These are phyloP conservation scores for Drosophila ustulata DNA, from an alignment of 2,888 invertebrate species.

Conservation along the genomic window DNA sequence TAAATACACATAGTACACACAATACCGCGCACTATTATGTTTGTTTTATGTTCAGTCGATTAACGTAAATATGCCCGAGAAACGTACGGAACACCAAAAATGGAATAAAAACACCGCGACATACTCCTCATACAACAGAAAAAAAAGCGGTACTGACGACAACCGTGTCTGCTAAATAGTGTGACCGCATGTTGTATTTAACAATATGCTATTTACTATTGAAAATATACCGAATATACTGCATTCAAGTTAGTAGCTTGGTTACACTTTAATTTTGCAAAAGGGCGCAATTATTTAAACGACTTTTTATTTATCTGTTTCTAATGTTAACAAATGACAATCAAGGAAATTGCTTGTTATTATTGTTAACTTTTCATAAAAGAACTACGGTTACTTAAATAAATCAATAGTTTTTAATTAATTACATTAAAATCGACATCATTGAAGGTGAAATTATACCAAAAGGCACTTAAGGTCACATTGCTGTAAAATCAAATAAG, in stretches of 20 bases:
- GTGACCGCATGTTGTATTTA: background rate
- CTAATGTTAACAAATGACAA: too few relatives aligned
- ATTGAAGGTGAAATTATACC: background rate
- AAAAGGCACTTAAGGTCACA: background rate
- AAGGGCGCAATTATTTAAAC: background rate
- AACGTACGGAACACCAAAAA: slow-evolving; percentile 40
- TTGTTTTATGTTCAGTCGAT: slow-evolving; percentile 39
- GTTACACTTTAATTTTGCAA: background rate
- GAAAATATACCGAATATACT: background rate
- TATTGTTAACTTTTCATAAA: background rate
- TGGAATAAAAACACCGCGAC: slow-evolving; percentile 48
- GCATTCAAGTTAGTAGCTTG: background rate
- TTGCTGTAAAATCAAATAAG: background rate
- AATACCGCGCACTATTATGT: slow-evolving; percentile 27
- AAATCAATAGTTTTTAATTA: background rate
- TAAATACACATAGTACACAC: slow-evolving; percentile 11
- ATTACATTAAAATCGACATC: too few relatives aligned
- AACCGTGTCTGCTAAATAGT: slow-evolving; percentile 18
- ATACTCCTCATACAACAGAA: slow-evolving; percentile 41
- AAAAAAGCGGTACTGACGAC: slow-evolving; percentile 60
- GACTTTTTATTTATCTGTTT: background rate
- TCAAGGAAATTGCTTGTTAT: too few relatives aligned
- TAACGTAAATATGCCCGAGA: slow-evolving; percentile 56
- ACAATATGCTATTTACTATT: background rate
- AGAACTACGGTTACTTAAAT: background rate